Evolutionary conservation across 2,113 vertebrate species (phyloP).

Genomic region (Megalops atlanticus): DNA sequence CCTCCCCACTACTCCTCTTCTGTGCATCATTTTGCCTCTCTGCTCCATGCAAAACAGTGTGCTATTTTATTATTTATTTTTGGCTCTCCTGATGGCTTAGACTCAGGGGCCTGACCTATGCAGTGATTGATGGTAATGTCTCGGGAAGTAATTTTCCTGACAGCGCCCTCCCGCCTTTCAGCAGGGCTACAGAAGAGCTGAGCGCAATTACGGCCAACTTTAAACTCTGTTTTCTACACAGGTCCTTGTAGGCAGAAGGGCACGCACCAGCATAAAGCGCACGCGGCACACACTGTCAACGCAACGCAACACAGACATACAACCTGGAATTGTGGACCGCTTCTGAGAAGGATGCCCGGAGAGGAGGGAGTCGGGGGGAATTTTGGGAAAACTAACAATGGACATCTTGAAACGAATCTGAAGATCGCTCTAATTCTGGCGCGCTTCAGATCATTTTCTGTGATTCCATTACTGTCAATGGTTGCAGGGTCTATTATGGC

Average conservation of each 20-base stretch:
- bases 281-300: constrained; percentile 40
- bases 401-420: constrained; percentile 69
- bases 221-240: constrained; percentile 55
- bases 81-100: constrained; percentile 54
- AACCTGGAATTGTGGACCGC: constrained; percentile 22
- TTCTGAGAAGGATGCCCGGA: not conserved
- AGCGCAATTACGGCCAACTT: constrained; percentile 64
- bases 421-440: constrained; percentile 63
- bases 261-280: not conserved
- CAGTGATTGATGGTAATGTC: constrained; percentile 76
- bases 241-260: constrained; percentile 3
- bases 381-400: constrained; percentile 29
- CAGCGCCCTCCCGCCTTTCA: constrained; percentile 69
- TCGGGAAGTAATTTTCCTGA: constrained; percentile 78
- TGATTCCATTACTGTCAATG: constrained; percentile 72
- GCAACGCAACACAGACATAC: constrained; percentile 18
- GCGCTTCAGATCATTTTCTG: constrained; percentile 63
- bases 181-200: constrained; percentile 68
- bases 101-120: constrained; percentile 58
- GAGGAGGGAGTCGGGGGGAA: not conserved
- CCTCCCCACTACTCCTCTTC: constrained; percentile 16
- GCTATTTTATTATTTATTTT: constrained; percentile 51
- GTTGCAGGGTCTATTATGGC: constrained; percentile 72
- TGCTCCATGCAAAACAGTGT: constrained; percentile 18
- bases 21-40: constrained; percentile 30